Conservation (phyloP, 2,113 vertebrate species). For the Oenanthe oenanthe region DNA sequence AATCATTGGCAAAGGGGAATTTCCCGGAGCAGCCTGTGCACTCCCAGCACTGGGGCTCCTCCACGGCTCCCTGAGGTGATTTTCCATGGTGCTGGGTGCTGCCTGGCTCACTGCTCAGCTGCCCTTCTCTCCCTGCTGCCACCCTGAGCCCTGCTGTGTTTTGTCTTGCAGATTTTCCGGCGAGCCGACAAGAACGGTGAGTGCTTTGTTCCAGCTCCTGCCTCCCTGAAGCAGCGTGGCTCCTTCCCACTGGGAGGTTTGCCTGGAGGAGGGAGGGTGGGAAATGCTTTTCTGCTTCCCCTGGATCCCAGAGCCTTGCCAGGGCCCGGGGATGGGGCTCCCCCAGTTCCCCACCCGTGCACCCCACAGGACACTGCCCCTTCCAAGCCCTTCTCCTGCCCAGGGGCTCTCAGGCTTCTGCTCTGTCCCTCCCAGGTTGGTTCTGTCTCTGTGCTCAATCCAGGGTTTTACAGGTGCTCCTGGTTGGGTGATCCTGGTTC, state of each 20-base stretch:
- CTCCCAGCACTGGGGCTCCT: not conserved
- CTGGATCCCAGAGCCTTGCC: not conserved
- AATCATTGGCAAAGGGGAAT: not conserved
- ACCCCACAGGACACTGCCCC: rapidly evolving
- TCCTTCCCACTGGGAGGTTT: not conserved
- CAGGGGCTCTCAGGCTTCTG: not conserved
- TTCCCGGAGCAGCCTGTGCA: not conserved
- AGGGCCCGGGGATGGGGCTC: not conserved
- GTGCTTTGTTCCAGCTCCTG: slow-evolving; percentile 27
- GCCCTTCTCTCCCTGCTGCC: not conserved
- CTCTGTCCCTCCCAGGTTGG: rapidly evolving
- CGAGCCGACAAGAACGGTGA: slow-evolving; percentile 85
- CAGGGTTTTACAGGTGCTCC: not conserved
- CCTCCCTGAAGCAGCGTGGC: not conserved
- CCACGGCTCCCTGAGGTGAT: rapidly evolving
- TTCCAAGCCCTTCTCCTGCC: not conserved
- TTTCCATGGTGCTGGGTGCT: not conserved
- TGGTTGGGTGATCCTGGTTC: no score
- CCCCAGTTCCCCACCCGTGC: rapidly evolving
- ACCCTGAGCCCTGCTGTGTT: not conserved
- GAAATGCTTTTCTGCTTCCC: not conserved
- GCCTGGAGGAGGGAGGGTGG: not conserved
- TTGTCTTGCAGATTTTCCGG: slow-evolving; percentile 80
- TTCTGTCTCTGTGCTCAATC: not conserved
- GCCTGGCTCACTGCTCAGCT: not conserved